Evolutionary conservation across 1,140 invertebrate genomes (phyloP), one percentile per base, ranked within the genome.

Genomic region (Eufriesea mexicana): DNA sequence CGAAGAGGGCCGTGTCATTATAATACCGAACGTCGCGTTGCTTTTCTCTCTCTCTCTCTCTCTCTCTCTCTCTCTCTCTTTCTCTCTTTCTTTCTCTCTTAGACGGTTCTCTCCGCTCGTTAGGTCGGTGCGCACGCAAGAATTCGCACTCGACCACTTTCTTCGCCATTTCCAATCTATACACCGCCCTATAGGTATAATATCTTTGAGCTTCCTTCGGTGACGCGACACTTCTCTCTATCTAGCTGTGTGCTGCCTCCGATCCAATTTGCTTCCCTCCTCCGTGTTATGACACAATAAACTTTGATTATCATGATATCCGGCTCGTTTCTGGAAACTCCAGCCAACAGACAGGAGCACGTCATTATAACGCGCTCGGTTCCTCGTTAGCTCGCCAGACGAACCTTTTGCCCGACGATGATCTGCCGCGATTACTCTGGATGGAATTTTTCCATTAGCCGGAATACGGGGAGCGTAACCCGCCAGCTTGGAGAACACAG

Each of bases 301-400:
- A 85, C 49, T 83, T 61, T 88, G 51, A 87, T 88, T 87, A 88
- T 83, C 57, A 23, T 68, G 73, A 71, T 72, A 85, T 74, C 79
- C 47, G 7, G 45, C 35, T 47, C 71, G 47, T 64, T 20, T 67
- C 76, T 68, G 59, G 57, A 45, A 51, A 49, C 35, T 85, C 57
- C n/a, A n/a, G 35, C 73, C 73, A 62, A 42, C 23, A 9, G 28
- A 18, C 51, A 80, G 16, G 81, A 91, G 85, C 77, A 79, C 89
- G 62, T 91, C 76, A 83, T 91, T 91, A 90, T 87, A 83, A 84
- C 62, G 71, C 68, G 71, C 84, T 70, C 55, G 76, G 67, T 79
- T 84, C 76, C 81, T 85, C 81, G 83, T 90, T 90, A 89, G 42
- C 49, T 61, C 72, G 79, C 61, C 72, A 84, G 79, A 84, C 68